phyloP scores from a whole-genome alignment of 2,888 invertebrate genomes.

The Nysson spinosus region DNA sequence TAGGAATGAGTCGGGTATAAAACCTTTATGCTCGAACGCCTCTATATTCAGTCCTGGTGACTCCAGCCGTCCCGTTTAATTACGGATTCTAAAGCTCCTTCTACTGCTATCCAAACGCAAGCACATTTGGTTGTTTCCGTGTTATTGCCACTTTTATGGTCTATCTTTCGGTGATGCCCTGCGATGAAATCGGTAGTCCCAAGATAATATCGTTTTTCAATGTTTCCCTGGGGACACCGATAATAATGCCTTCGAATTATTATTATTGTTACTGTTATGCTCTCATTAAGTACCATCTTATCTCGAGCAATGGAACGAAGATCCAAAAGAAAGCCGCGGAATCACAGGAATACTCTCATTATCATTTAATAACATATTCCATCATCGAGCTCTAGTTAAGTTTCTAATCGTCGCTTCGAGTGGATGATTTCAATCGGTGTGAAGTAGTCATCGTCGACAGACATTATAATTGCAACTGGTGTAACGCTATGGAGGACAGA shows the following conservation, averaged over 20 bases:
- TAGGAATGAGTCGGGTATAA: constrained; percentile 48
- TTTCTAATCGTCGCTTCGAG: constrained; percentile 20
- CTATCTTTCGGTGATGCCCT: constrained; percentile 34
- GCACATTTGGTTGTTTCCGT: constrained; percentile 51
- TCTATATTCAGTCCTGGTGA: constrained; percentile 40
- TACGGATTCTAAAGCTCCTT: constrained; percentile 63
- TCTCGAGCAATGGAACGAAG: no score
- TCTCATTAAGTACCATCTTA: no score
- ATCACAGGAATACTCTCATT: background rate
- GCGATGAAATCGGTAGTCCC: constrained; percentile 40
- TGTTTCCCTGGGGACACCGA: constrained; percentile 7
- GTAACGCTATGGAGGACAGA: constrained; percentile 12
- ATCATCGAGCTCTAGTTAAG: background rate
- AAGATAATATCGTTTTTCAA: constrained; percentile 23
- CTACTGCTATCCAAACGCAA: constrained; percentile 40
- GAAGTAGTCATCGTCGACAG: constrained; percentile 15
- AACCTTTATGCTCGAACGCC: constrained; percentile 61
- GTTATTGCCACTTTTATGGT: constrained; percentile 66
- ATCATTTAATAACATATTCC: background rate
- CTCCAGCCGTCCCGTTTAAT: constrained; percentile 63
- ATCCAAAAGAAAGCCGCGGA: background rate
- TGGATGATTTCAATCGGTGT: constrained; percentile 7
- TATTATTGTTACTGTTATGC: no score
- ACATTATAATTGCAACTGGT: constrained; percentile 29
- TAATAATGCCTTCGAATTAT: constrained; percentile 21